These are phyloP conservation scores for Dinocampus coccinellae DNA, from an alignment of 2,888 invertebrate genomes.

Conservation along the genomic window DNA sequence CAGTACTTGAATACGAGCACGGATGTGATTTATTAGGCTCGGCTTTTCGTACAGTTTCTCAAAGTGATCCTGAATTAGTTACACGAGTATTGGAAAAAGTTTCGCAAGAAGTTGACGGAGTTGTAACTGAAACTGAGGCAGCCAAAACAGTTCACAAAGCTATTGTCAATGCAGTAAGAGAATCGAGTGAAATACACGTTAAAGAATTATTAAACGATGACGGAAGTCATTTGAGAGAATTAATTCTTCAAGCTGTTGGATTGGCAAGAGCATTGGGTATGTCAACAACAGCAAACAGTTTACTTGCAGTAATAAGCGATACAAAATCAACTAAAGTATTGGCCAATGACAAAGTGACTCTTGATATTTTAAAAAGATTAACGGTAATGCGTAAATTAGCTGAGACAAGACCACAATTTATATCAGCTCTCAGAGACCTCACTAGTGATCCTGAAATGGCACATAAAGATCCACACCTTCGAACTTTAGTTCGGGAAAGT, in stretches of 20 bases:
- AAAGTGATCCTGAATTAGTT: slow-evolving; percentile 74
- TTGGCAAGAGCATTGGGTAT: slow-evolving; percentile 80
- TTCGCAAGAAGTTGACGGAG: slow-evolving; percentile 73
- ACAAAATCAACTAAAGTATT: slow-evolving; percentile 73
- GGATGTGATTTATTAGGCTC: slow-evolving; percentile 73
- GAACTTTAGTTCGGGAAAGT: slow-evolving; percentile 81
- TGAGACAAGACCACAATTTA: slow-evolving; percentile 75
- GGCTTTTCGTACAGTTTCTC: slow-evolving; percentile 77
- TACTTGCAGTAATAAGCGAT: slow-evolving; percentile 72
- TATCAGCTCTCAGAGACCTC: slow-evolving; percentile 75
- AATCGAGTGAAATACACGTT: slow-evolving; percentile 74
- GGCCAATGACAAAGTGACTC: slow-evolving; percentile 73
- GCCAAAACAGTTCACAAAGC: slow-evolving; percentile 77
- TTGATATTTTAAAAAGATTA: slow-evolving; percentile 78
- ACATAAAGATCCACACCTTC: slow-evolving; percentile 77
- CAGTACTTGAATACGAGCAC: slow-evolving; percentile 74
- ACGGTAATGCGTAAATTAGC: slow-evolving; percentile 81
- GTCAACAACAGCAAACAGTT: slow-evolving; percentile 74
- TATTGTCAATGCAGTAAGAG: slow-evolving; percentile 77
- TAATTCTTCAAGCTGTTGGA: slow-evolving; percentile 77
- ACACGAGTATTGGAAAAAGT: slow-evolving; percentile 75
- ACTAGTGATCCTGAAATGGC: slow-evolving; percentile 78
- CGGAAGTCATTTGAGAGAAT: slow-evolving; percentile 66
- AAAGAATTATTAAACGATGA: slow-evolving; percentile 72
- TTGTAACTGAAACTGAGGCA: slow-evolving; percentile 77